Conservation (phyloP, 2,888 invertebrate genomes). For the Tromatobia lineatoria region DNA sequence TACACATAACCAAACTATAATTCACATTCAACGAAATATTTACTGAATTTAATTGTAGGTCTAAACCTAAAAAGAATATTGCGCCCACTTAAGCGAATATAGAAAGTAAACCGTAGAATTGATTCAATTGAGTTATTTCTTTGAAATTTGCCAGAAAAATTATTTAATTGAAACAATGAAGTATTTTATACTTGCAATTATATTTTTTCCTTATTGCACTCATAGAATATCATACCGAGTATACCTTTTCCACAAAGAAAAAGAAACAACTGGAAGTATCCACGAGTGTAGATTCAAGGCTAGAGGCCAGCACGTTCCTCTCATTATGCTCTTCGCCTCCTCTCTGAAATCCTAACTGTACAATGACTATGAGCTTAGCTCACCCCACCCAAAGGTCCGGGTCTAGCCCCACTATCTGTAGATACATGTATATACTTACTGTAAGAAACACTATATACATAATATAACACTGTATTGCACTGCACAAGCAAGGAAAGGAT, state of each 20-base stretch:
- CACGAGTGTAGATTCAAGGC: slow-evolving; percentile 73
- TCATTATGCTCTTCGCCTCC: slow-evolving; percentile 79
- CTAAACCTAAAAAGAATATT: too few relatives aligned
- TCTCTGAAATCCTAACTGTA: slow-evolving; percentile 82
- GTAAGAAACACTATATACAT: background rate
- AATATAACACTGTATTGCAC: background rate
- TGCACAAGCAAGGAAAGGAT: slow-evolving; percentile 19
- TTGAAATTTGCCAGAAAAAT: too few relatives aligned
- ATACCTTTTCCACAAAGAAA: slow-evolving; percentile 47
- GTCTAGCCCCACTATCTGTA: slow-evolving; percentile 39
- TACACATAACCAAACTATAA: too few relatives aligned
- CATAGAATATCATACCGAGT: background rate
- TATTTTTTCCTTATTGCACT: too few relatives aligned
- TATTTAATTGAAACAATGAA: too few relatives aligned
- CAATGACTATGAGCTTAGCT: slow-evolving; percentile 73
- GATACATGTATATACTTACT: slow-evolving; percentile 2
- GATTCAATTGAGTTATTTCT: too few relatives aligned
- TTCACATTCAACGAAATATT: too few relatives aligned
- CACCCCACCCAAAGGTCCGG: slow-evolving; percentile 81
- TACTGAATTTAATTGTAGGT: too few relatives aligned
- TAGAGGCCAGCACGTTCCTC: slow-evolving; percentile 82
- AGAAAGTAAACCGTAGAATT: too few relatives aligned
- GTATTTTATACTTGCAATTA: too few relatives aligned
- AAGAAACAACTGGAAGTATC: slow-evolving; percentile 57
- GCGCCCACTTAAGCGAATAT: too few relatives aligned